Evolutionary conservation across 2,888 invertebrate species (phyloP), one percentile per base, ranked within the genome.

Genomic region (Octodonta nipae): DNA sequence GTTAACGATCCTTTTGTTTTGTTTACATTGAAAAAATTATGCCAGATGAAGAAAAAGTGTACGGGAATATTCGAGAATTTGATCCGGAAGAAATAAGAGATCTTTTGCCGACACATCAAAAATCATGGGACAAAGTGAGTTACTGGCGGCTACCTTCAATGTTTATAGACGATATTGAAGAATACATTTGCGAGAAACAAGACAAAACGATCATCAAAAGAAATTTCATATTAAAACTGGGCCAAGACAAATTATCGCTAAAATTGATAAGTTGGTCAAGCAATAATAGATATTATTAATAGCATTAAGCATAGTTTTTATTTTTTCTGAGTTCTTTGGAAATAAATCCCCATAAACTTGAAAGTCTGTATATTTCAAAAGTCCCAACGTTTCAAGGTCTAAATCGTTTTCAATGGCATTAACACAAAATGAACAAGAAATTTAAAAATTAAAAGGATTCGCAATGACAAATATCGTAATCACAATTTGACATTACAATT

Each of bases 11-110:
- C 46, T 45, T 4, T 35, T 43, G 30, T 59, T 56, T 14, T 54
- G 45, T 26, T 59, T 50, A 54, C 30, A 61, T 66, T 3, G 48
- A 54, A 15, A 57, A 57, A 43, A 58, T 66, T 2, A 63, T 64
- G 3, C 65, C 66, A 1, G 65, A 64, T 29, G 65, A 65, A 43
- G 66, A 66, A 38, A 51, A 51, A 12, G 42, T 61, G 26, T 65
- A 64, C 37, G 60, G 60, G 34, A 42, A 43, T 8, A 58, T 63
- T 24, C 38, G 42, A 29, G 58, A 61, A 36, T 61, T 62, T 37
- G 51, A 61, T 38, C 39, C 50, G 5, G 55, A 55, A 1, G 58
- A 56, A 26, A 44, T 57, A 8, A 51, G 56, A 29, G 45, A 49
- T 3, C 43, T 46, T 11, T 39, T 63, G 16, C 62, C 62, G 0